Conservation (phyloP, 2,113 vertebrate species). For the Hipposideros armiger region DNA sequence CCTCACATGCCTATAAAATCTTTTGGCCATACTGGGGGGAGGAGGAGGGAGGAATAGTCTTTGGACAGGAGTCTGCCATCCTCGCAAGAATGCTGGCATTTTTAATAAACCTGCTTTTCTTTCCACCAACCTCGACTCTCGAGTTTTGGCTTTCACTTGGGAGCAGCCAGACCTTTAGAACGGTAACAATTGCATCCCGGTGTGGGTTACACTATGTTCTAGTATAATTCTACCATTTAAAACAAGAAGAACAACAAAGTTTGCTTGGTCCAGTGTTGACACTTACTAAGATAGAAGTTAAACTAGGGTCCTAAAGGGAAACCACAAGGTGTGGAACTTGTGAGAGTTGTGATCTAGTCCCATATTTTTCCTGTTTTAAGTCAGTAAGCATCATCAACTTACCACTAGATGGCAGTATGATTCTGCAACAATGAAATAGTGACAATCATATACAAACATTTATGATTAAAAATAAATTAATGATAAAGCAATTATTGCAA, state of each 20-base stretch:
- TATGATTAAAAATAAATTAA: conserved; percentile 71
- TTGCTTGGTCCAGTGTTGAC: neutral
- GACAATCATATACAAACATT: neutral
- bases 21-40: too few species aligned
- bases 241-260: neutral
- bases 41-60: too few species aligned
- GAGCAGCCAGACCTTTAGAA: too few species aligned
- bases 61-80: too few species aligned
- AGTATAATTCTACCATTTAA: neutral
- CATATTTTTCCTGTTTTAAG: neutral
- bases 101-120: too few species aligned
- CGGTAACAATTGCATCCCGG: neutral
- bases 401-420: conserved; percentile 78
- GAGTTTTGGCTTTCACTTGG: too few species aligned
- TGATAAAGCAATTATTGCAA: conserved; percentile 73
- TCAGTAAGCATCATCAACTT: neutral
- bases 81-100: too few species aligned
- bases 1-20: too few species aligned
- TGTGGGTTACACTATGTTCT: neutral
- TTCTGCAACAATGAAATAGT: neutral
- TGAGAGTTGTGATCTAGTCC: neutral
- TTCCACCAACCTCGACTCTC: too few species aligned
- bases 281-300: neutral
- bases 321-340: neutral
- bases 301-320: neutral